phyloP scores from a whole-genome alignment of 2,113 vertebrate species.

The Cyanistes caeruleus region DNA sequence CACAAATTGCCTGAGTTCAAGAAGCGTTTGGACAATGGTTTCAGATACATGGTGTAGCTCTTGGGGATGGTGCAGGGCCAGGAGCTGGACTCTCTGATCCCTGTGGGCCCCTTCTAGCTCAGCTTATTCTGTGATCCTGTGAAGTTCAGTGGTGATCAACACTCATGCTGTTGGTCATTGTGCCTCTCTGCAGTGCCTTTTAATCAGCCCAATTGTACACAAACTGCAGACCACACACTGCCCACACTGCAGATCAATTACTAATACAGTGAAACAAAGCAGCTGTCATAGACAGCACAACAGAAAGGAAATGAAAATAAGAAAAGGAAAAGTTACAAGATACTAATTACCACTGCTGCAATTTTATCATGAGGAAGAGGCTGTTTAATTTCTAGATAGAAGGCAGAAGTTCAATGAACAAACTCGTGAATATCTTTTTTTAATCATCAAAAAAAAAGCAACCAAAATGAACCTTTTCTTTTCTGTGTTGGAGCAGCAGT shows the following conservation, averaged over 20 bases:
- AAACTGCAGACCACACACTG: neutral
- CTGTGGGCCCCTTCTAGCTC: neutral
- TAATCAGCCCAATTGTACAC: neutral
- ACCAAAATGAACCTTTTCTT: neutral
- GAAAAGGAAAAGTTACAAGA: neutral
- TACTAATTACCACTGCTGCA: neutral
- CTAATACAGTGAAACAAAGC: neutral
- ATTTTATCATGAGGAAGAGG: neutral
- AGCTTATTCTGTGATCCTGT: neutral
- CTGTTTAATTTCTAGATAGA: neutral
- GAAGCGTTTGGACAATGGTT: neutral
- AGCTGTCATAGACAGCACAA: neutral
- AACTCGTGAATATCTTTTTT: neutral
- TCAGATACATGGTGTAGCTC: neutral
- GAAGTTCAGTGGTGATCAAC: neutral
- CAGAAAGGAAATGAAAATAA: neutral
- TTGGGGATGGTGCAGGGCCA: neutral
- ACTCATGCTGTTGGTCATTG: neutral
- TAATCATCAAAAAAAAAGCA: neutral
- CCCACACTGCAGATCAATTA: neutral
- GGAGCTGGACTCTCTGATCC: neutral
- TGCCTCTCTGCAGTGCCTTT: neutral
- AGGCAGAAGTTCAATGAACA: neutral
- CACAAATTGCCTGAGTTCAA: neutral
- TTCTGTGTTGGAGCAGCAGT: neutral